Base-by-base conservation (phyloP, 1,140 invertebrate genomes). In the Cotesia chilonis region DNA sequence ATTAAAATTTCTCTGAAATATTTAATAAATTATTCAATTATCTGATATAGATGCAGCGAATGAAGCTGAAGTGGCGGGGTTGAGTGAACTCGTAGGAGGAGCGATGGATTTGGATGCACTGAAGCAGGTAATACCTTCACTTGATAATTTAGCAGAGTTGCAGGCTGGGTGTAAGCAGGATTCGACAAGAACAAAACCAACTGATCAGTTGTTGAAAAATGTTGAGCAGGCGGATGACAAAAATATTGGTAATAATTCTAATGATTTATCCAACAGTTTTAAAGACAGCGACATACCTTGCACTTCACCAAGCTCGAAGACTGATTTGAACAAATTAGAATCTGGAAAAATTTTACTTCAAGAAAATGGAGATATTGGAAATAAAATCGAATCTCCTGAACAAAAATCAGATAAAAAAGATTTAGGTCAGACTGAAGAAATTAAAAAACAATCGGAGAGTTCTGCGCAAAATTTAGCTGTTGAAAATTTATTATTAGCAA, bases 91-190 rank as follows among this genome's bases (percentile, higher is more conserved):
- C 71, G 64, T 78, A 73, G 35, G 74, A 67, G 80, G 81, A 71
- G 74, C 73, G 67, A 79, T 72, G 75, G 84, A 85, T 71, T 75
- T 74, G 66, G 85, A 87, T 74, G 80, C 79, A 68, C 78, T 71
- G 78, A 86, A 85, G 80, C 85, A 87, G 85, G 85, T 86, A 87
- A 83, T 82, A 80, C 75, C 81, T 67, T 75, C 78, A 64, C 75
- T 82, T 79, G 81, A 82, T 78, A 74, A 78, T 83, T 83, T 78
- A 73, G 76, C 76, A 75, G 79, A 74, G 72, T 85, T 86, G 82
- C 83, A 86, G 77, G 80, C 82, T 73, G 82, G 85, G 76, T 82
- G 83, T 83, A 81, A 82, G 74, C 80, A 83, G 71, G 80, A 84
- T 76, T 76, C 81, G 76, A 77, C 79, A 54, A 80, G 79, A 79